Percentiles rank a stretch among this genome's conserved stretches.
Evolutionary conservation across 2,113 vertebrate genomes (phyloP).

Genomic region (Tamias sibiricus): DNA sequence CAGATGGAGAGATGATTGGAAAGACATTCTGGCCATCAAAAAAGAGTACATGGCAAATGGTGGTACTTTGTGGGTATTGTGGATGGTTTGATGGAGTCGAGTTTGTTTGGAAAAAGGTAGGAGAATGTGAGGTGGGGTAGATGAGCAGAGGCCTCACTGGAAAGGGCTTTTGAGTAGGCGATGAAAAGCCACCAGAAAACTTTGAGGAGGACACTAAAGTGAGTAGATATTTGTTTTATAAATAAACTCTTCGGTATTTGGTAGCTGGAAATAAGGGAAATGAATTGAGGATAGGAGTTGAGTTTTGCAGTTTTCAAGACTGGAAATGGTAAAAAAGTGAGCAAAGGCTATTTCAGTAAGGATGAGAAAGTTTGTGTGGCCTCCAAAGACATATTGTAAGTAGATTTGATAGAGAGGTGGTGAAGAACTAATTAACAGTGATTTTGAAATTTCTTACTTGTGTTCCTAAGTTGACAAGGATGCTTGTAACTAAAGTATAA

Average conservation of each 20-base stretch:
- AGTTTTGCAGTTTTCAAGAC: not conserved
- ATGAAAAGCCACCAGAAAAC: not conserved
- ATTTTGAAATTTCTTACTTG: constrained; percentile 24
- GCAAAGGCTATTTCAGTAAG: not conserved
- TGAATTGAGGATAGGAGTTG: not conserved
- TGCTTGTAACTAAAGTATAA: not conserved
- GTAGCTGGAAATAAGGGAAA: not conserved
- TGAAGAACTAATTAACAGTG: not conserved
- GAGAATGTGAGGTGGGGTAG: not conserved
- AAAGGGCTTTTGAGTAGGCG: not conserved
- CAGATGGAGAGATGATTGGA: not conserved
- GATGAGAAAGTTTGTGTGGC: not conserved
- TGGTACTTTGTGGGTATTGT: not conserved
- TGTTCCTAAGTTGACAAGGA: not conserved
- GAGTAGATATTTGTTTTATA: not conserved
- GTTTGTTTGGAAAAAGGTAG: not conserved
- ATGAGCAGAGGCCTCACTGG: not conserved
- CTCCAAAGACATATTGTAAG: not conserved
- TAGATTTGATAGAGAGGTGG: not conserved
- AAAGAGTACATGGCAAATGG: not conserved
- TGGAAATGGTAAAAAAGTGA: not conserved
- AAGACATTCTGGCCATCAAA: not conserved
- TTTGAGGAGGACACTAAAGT: not conserved
- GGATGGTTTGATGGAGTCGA: not conserved
- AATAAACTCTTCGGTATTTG: not conserved